Base-by-base conservation (phyloP, 2,797 vertebrate genomes). In the Eleutherodactylus coqui region DNA sequence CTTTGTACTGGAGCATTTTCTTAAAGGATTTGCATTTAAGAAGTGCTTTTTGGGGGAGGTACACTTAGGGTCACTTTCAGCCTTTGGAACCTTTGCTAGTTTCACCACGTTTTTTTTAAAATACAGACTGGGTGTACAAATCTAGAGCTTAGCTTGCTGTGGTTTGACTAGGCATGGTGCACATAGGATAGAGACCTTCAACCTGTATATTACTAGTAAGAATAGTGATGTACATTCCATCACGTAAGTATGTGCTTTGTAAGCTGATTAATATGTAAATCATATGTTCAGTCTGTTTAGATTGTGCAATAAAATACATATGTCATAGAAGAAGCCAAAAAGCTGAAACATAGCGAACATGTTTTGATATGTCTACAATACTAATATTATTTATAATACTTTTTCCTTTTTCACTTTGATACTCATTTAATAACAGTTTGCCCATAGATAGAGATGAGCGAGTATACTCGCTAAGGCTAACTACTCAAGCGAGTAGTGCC, bases 1-100 rank as follows among this genome's bases (percentile, higher is more conserved):
- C 93, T 91, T 92, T 94, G 91, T 87, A 89, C 91, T 90, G 92
- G 94, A 94, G 94, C 92, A 90, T 94, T 95, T 93, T 93, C 95
- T 93, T 93, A 91, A 89, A 88, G 93, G 96, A 96, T 97, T 97
- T 97, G 94, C 94, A 93, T 94, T 93, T 91, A 90, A 94, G 93
- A 94, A 93, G 93, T 86, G 91, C 88, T 91, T 85, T 94, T 95
- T 94, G 93, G 86, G 83, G 38, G 82, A 92, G 85, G 91, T 93
- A 90, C 55, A 92, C 76, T 90, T 90, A 84, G 90, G 91, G 94
- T 96, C 91, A 84, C 91, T 92, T 90, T 91, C 88, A 91, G 91
- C 77, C 88, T 86, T 93, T 91, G 86, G 85, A 90, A 80, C 38
- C 87, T 45, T 62, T 29, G 47, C 43, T 86, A 55, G 67, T 51